Evolutionary conservation across 2,888 invertebrate species (phyloP), one percentile per base, ranked within the genome.

Genomic region (Drosophila aldrichi): DNA sequence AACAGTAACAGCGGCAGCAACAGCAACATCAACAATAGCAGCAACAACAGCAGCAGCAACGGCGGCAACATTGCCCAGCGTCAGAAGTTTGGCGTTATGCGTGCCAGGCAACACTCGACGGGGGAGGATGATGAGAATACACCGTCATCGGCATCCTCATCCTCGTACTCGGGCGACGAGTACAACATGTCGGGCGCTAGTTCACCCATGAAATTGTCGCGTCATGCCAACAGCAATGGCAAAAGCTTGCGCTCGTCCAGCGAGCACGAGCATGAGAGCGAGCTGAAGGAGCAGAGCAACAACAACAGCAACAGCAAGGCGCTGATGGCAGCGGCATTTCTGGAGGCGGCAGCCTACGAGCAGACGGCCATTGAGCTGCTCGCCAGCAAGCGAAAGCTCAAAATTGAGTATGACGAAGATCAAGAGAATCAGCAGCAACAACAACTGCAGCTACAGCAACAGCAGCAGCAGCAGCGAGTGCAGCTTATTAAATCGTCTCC

Each of bases 401-500:
- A 91, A 73, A 74, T 79, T 54, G 80, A 81, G 60, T 79, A 76
- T 29, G 82, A 91, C 61, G 88, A 91, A 84, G 80, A 91, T 81
- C 90, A 91, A 87, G 91, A 90, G 75, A 91, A 89, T 81, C 86
- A 65, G 41, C 63, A 57, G 12, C 57, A 61, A 71, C 81, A 69
- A 70, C 81, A 67, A 20, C 75, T 91, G 89, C 69, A 78, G 77
- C 46, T 16, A 9, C 69, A 87, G 81, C 46, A 32, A 3, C 48
- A 59, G 32, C 81, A 84, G 74, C 81, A 84, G 77, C 86, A 86
- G 80, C 88, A 89, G 74, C 89, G 84, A 82, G 86, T 90, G 92
- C 92, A 93, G 92, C 92, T 91, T 91, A 92, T 92, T 91, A 92
- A 91, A 92, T 93, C 93, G 93, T 92, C 93, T 93, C 93, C 93